Percentiles rank a stretch among this genome's conserved stretches.
phyloP scores from a whole-genome alignment of 53 echinoderm and acorn worm species.

The Stichopus horrens region DNA sequence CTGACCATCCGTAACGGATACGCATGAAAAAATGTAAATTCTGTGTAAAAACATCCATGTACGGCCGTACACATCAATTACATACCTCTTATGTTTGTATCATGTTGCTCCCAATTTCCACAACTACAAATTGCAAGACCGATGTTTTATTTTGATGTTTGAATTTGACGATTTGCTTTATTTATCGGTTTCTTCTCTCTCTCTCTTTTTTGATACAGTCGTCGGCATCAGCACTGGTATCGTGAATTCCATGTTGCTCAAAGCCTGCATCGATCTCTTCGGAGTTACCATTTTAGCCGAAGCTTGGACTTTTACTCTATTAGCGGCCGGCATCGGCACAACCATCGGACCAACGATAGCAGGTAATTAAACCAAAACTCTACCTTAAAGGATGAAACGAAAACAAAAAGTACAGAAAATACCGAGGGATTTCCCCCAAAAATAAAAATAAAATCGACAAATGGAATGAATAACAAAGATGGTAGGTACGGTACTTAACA shows the following conservation, averaged over 20 bases:
- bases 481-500: too few species aligned
- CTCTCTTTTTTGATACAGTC: conserved; percentile 50
- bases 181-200: background rate
- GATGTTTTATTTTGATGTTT: background rate
- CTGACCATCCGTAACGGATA: too few species aligned
- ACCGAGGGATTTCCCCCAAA: too few species aligned
- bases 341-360: conserved; percentile 90
- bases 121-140: too few species aligned
- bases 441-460: too few species aligned
- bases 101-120: background rate
- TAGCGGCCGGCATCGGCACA: conserved; percentile 86
- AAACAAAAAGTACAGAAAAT: too few species aligned
- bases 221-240: conserved; percentile 75
- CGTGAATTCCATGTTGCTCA: conserved; percentile 93
- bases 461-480: too few species aligned
- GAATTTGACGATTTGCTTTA: background rate
- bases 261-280: conserved; percentile 87
- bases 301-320: conserved; percentile 86
- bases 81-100: background rate
- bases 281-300: conserved; percentile 89
- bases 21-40: background rate
- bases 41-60: background rate
- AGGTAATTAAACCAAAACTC: conserved; percentile 50
- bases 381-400: too few species aligned
- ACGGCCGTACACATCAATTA: too few species aligned